Evolutionary conservation across 2,888 invertebrate species (phyloP).

Genomic region (Eueremaeus valkanovi): DNA sequence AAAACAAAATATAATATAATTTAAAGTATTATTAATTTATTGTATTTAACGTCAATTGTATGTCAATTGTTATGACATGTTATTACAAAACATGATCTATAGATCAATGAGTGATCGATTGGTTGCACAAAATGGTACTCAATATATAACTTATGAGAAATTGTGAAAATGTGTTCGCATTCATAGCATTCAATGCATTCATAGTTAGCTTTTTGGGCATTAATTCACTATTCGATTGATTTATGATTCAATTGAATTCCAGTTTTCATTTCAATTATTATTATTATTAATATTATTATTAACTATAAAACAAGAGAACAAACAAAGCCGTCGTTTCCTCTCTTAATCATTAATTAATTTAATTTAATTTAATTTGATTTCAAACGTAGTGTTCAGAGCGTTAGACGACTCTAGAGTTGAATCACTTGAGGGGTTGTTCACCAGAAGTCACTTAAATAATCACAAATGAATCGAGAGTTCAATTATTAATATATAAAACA

Average conservation of each 20-base stretch:
- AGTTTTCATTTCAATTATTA: too few relatives aligned
- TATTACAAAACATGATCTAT: constrained; percentile 33
- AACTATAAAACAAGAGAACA: constrained; percentile 13
- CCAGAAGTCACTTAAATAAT: constrained; percentile 21
- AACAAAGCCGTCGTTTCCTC: neutral
- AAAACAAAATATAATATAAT: too few relatives aligned
- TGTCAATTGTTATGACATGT: constrained; percentile 23
- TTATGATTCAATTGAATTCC: too few relatives aligned
- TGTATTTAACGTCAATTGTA: too few relatives aligned
- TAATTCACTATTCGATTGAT: constrained; percentile 24
- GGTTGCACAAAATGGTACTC: constrained; percentile 6
- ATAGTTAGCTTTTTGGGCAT: constrained; percentile 28
- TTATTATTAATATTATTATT: neutral
- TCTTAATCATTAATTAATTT: neutral
- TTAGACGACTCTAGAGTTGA: neutral
- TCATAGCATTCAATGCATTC: too few relatives aligned
- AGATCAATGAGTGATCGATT: neutral
- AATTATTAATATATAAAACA: neutral
- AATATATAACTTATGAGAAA: constrained; percentile 18
- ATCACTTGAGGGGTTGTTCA: constrained; percentile 18
- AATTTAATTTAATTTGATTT: constrained; percentile 17
- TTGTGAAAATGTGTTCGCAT: neutral
- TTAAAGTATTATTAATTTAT: neutral
- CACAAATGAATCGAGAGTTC: constrained; percentile 16
- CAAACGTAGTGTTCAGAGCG: neutral